These are phyloP conservation scores for Plutella xylostella DNA, from an alignment of 2,888 invertebrate genomes.

Conservation along the genomic window DNA sequence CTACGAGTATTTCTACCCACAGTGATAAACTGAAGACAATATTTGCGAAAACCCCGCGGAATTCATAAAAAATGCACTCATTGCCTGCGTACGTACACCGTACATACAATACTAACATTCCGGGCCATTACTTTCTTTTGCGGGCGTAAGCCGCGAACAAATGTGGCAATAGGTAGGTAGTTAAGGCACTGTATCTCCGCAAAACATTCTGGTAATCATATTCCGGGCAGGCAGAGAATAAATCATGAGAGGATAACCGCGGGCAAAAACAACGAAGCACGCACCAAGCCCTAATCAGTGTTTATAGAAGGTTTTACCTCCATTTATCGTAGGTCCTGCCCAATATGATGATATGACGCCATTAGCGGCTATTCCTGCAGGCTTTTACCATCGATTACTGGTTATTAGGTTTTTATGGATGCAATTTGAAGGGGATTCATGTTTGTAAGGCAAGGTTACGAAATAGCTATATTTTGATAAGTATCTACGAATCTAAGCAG, in stretches of 20 bases:
- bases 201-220: constrained; percentile 40
- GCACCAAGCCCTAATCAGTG: constrained; percentile 40
- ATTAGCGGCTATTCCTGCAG: neutral
- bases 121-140: no score
- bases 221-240: constrained; percentile 58
- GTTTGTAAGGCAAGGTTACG: neutral
- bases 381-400: neutral
- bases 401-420: constrained; percentile 3
- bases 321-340: constrained; percentile 1
- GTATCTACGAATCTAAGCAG: no score
- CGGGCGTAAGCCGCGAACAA: no score
- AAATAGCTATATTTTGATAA: neutral
- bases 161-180: no score
- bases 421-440: neutral
- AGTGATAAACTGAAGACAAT: no score
- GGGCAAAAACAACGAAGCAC: constrained; percentile 47
- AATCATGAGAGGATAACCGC: constrained; percentile 56
- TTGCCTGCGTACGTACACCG: no score
- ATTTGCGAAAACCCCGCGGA: no score
- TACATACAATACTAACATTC: no score
- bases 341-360: constrained; percentile 1
- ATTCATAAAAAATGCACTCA: no score
- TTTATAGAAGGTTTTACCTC: constrained; percentile 42
- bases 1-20: no score
- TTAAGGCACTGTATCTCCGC: neutral